Evolutionary conservation across 2,888 invertebrate genomes (phyloP).

Genomic region (Diploptera punctata): DNA sequence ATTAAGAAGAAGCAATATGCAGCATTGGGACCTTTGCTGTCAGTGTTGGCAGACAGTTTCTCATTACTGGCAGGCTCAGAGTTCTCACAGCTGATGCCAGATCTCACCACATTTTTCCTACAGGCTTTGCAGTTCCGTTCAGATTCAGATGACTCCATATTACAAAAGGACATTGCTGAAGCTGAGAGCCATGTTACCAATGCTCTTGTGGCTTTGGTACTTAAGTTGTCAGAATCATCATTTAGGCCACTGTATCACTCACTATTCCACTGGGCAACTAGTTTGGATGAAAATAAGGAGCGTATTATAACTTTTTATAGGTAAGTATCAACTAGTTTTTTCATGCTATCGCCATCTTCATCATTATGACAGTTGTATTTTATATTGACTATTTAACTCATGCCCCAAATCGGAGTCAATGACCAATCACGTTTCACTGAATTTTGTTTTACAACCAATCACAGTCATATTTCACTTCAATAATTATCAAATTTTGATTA

Average conservation of each 20-base stretch:
- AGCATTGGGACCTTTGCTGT: slow-evolving; percentile 75
- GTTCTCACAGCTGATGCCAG: slow-evolving; percentile 68
- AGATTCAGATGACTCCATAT: slow-evolving; percentile 54
- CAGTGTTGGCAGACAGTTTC: slow-evolving; percentile 76
- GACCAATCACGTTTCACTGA: too few species aligned
- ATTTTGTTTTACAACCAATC: too few species aligned
- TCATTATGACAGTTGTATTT: too few species aligned
- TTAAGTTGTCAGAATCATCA: slow-evolving; percentile 87
- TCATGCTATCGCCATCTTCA: too few species aligned
- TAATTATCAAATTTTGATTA: too few species aligned
- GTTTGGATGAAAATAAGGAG: slow-evolving; percentile 62
- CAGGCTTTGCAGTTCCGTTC: slow-evolving; percentile 70
- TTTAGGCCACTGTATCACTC: slow-evolving; percentile 89
- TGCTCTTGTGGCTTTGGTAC: slow-evolving; percentile 77
- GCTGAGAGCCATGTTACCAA: slow-evolving; percentile 79
- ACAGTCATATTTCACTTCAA: too few species aligned
- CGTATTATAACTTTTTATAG: slow-evolving; percentile 83
- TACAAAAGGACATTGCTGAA: slow-evolving; percentile 58
- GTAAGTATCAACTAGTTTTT: too few species aligned
- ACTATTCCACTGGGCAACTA: slow-evolving; percentile 85
- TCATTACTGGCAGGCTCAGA: slow-evolving; percentile 67
- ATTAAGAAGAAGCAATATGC: slow-evolving; percentile 64
- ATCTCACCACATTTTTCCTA: slow-evolving; percentile 77
- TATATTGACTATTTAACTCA: too few species aligned
- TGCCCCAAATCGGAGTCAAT: too few species aligned